phyloP scores from a whole-genome alignment of 1,140 invertebrate genomes.

The Heliconius melpomene region DNA sequence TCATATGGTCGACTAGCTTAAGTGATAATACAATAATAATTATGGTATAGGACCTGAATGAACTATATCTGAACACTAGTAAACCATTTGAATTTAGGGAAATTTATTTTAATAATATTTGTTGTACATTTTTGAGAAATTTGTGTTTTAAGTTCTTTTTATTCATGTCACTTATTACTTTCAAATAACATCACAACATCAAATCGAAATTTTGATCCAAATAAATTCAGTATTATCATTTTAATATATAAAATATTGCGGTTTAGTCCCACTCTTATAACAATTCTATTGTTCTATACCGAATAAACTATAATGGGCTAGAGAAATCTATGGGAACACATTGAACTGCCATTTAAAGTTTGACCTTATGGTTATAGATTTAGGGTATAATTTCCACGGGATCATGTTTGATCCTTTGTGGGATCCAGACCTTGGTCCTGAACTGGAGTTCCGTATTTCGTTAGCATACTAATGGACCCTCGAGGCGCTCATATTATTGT shows the following conservation, averaged over 20 bases:
- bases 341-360: background rate
- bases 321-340: constrained; percentile 16
- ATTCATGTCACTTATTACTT: background rate
- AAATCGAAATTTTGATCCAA: background rate
- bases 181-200: background rate
- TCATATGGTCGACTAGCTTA: no score
- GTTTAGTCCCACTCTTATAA: constrained; percentile 10
- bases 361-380: background rate
- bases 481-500: constrained; percentile 55
- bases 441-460: constrained; percentile 54
- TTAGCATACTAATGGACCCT: constrained; percentile 63
- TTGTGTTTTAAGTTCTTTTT: background rate
- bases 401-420: constrained; percentile 3
- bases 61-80: no score
- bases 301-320: constrained; percentile 37
- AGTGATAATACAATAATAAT: no score
- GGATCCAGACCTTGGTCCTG: constrained; percentile 37
- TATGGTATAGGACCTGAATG: no score
- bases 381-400: constrained; percentile 21
- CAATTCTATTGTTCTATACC: constrained; percentile 35
- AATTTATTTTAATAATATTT: no score
- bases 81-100: no score
- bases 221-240: constrained; percentile 17
- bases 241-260: constrained; percentile 17
- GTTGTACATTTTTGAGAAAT: no score